Base-by-base conservation (phyloP, 2,888 invertebrate species). In the Prosapia bicincta region DNA sequence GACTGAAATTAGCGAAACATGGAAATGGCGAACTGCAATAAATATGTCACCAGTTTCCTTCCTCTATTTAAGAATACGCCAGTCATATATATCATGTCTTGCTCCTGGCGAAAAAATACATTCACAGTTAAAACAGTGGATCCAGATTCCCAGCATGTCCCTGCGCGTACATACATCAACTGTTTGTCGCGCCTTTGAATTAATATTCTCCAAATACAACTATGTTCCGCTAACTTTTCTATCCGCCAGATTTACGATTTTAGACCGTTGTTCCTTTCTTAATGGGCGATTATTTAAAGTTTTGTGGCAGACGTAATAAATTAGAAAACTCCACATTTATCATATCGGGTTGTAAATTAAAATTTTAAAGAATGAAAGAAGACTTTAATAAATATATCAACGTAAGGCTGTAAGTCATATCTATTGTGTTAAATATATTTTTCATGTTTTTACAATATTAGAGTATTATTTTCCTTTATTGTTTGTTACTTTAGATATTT, bases 1-100 rank as follows among this genome's bases (percentile, higher is more conserved):
- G 72, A 65, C 75, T 75, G 72, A 75, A 78, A 78, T 78, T 78
- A 78, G 78, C 71, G 69, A 78, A 78, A 78, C 78, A 78, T 78
- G 76, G 78, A 75, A 75, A 75, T 75, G 68, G 70, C 71, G 76
- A 67, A 54, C 28, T 25, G 72, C 66, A 72, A 72, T 72, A 72
- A 72, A 72, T 72, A 72, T 72, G 72, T 72, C 72, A 72, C 26
- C 24, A 23, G 15, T 43, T 78, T 76, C 76, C 78, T 74, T 77
- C 74, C 77, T 72, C 65, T 76, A 67, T 72, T 76, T 54, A 54
- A 54, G 54, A 54, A 54, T 54, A 54, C 54, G 20, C 54, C 20
- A 54, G 54, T 54, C 54, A 54, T 54, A 54, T 54, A 54, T 54
- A 54, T 54, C 54, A 54, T 54, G 54, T 54, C 54, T 1, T 54